A percentile compares a stretch with the other conserved stretches of the same genome.
These are phyloP conservation scores for Toxonevra muliebris DNA, from an alignment of 2,888 invertebrate species.

Conservation along the genomic window DNA sequence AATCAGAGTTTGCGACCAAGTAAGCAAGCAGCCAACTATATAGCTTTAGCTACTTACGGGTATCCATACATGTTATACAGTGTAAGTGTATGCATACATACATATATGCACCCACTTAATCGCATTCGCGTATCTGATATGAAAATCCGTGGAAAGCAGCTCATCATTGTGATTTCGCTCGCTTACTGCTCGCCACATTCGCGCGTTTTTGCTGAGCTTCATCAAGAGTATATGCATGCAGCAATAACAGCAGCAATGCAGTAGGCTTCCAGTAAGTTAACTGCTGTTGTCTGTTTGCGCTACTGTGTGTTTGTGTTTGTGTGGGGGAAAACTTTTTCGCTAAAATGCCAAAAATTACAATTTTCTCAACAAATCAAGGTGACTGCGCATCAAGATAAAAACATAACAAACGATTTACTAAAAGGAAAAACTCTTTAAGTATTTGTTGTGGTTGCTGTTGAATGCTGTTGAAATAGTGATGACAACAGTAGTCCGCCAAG, in stretches of 20 bases:
- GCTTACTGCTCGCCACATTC: slow-evolving; percentile 6
- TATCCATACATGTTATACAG: slow-evolving; percentile 6
- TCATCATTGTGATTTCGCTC: slow-evolving; percentile 26
- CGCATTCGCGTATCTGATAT: slow-evolving; percentile 28
- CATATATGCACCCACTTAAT: slow-evolving; percentile 24
- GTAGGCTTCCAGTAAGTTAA: too few species aligned
- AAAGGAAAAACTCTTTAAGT: slow-evolving; percentile 23
- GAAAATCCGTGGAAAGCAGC: slow-evolving; percentile 34
- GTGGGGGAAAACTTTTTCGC: slow-evolving; percentile 32
- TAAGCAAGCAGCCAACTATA: not conserved
- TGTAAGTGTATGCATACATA: not conserved
- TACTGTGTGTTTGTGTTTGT: not conserved
- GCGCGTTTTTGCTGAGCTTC: not conserved
- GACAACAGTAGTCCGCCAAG: not conserved
- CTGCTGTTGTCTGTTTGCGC: too few species aligned
- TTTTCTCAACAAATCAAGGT: slow-evolving; percentile 63
- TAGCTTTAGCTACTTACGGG: not conserved
- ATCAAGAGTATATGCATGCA: too few species aligned
- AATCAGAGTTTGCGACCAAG: not conserved
- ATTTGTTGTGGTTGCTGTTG: slow-evolving; percentile 13
- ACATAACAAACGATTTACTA: slow-evolving; percentile 61
- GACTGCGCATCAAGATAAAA: slow-evolving; percentile 63
- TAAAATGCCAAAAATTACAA: slow-evolving; percentile 58
- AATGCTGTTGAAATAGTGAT: slow-evolving; percentile 5
- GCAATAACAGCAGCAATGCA: too few species aligned